phyloP scores from a whole-genome alignment of 1,140 invertebrate species.

The Drosophila asahinai region DNA sequence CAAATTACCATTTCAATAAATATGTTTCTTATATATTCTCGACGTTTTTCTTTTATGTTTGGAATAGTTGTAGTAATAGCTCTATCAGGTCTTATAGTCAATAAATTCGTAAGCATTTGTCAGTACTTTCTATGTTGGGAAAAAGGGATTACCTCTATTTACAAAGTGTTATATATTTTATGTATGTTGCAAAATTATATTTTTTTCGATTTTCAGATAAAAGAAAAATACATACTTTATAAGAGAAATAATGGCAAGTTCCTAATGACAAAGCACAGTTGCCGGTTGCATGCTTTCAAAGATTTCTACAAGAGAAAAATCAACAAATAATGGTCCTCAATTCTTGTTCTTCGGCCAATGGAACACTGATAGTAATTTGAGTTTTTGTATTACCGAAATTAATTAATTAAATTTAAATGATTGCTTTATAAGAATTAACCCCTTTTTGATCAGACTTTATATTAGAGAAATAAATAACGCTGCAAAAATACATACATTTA shows the following conservation, averaged over 20 bases:
- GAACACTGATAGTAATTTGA: not conserved
- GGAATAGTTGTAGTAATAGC: constrained; percentile 36
- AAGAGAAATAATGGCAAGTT: not conserved
- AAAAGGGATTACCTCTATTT: constrained; percentile 25
- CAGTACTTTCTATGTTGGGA: constrained; percentile 24
- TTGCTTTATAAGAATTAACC: no score
- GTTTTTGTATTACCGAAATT: no score
- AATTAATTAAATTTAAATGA: no score
- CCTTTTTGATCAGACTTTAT: not conserved
- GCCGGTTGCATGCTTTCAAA: not conserved
- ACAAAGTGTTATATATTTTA: constrained; percentile 11
- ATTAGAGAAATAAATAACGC: not conserved
- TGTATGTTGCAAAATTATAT: not conserved
- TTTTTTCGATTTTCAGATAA: not conserved
- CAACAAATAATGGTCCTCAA: not conserved
- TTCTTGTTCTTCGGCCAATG: not conserved
- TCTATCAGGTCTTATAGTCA: constrained; percentile 70
- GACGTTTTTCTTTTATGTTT: not conserved
- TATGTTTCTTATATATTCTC: constrained; percentile 12
- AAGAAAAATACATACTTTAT: not conserved
- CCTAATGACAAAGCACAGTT: not conserved
- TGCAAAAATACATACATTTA: not conserved
- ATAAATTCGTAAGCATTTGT: constrained; percentile 65
- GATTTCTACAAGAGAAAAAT: no score
- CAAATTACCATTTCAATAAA: not conserved